These are phyloP conservation scores for Tamandua tetradactyla DNA, from an alignment of 2,797 vertebrate species.

Conservation along the genomic window DNA sequence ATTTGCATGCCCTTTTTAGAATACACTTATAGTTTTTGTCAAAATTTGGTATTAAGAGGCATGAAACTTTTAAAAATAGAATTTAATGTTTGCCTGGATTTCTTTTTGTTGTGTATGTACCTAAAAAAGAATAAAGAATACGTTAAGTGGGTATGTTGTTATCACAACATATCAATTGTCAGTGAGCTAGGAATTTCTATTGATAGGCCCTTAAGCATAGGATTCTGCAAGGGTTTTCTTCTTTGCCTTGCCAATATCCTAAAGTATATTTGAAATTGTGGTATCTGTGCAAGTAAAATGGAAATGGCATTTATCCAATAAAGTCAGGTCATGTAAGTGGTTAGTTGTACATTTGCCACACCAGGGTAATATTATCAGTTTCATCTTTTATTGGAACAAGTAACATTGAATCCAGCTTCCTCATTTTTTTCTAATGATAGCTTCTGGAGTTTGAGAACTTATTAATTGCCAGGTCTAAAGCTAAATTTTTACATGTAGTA, in stretches of 20 bases:
- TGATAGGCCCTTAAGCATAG: background rate
- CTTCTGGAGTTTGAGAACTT: background rate
- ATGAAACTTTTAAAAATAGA: background rate
- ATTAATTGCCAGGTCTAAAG: background rate
- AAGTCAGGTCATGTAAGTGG: background rate
- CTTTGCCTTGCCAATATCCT: background rate
- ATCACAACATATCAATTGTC: background rate
- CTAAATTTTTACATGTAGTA: background rate
- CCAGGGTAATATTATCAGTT: background rate
- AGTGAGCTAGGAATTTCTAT: background rate
- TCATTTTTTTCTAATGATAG: constrained; percentile 15
- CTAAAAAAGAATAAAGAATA: background rate
- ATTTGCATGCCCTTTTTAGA: background rate
- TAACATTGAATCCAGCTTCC: background rate
- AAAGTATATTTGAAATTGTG: background rate
- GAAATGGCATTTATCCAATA: background rate
- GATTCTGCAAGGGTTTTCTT: constrained; percentile 16
- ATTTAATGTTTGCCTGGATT: background rate
- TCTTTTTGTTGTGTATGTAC: background rate
- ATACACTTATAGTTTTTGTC: background rate
- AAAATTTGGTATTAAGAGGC: background rate
- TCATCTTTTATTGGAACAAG: background rate
- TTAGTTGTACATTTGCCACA: background rate
- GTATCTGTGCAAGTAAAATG: background rate
- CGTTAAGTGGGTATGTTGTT: background rate